phyloP scores from a whole-genome alignment of 37 sponge, comb jelly and placozoan species.

The Theonella swinhoei region DNA sequence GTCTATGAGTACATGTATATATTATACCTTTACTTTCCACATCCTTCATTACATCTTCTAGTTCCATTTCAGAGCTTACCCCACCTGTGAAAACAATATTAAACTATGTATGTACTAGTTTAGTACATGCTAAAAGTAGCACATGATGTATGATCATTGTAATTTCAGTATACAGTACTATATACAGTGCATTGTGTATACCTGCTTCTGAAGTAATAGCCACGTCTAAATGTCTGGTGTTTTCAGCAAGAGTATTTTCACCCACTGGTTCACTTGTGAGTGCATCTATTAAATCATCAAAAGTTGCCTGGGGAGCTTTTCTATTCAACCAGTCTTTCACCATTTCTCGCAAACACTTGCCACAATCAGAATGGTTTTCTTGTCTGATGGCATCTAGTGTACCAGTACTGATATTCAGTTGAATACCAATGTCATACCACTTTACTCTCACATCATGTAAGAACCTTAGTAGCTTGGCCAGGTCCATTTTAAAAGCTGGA shows the following conservation, averaged over 20 bases:
- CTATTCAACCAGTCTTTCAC: neutral
- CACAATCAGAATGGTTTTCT: neutral
- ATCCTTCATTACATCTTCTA: too few relatives aligned
- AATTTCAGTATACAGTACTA: too few relatives aligned
- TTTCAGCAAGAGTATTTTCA: neutral
- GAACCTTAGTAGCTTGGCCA: neutral
- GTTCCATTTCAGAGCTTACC: too few relatives aligned
- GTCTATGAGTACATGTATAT: too few relatives aligned
- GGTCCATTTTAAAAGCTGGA: too few relatives aligned
- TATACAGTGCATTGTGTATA: too few relatives aligned
- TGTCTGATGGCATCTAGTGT: neutral
- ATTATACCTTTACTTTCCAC: too few relatives aligned
- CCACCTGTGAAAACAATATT: too few relatives aligned
- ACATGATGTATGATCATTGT: too few relatives aligned
- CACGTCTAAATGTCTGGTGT: neutral
- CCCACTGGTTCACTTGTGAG: neutral
- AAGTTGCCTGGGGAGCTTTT: neutral
- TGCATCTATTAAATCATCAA: neutral
- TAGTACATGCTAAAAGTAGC: too few relatives aligned
- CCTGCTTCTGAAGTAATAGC: too few relatives aligned
- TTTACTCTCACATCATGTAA: neutral
- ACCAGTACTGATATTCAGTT: neutral
- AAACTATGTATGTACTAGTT: too few relatives aligned
- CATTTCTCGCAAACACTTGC: neutral
- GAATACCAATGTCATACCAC: neutral